A percentile compares a stretch with the other conserved stretches of the same genome.
These are phyloP conservation scores for Euphonia xanthogaster DNA, from an alignment of 2,797 vertebrate species.

Conservation along the genomic window DNA sequence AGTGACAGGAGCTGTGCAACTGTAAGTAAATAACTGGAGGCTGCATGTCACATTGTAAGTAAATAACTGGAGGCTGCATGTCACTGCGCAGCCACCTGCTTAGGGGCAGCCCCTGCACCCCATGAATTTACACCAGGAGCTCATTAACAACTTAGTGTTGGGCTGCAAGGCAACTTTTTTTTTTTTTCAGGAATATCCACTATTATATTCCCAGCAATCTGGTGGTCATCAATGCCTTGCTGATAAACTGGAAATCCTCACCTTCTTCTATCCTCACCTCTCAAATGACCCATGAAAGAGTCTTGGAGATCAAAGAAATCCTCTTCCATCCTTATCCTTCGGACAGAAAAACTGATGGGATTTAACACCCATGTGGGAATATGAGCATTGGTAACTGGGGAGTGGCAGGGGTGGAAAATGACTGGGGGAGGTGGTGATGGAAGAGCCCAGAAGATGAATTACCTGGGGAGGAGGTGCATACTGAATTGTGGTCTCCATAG, in stretches of 20 bases:
- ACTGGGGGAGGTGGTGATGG: background rate
- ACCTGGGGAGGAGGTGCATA: constrained; percentile 19
- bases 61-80: background rate
- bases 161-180: background rate
- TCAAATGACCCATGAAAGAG: constrained; percentile 70
- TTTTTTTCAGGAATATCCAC: constrained; percentile 7
- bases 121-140: constrained; percentile 24
- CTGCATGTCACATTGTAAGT: background rate
- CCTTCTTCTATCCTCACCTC: constrained; percentile 59
- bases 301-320: constrained; percentile 78
- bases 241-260: constrained; percentile 72
- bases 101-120: background rate
- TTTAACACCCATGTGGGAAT: constrained; percentile 77
- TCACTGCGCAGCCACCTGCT: constrained; percentile 16
- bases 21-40: background rate
- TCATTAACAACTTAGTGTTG: constrained; percentile 64
- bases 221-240: constrained; percentile 63
- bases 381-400: constrained; percentile 38
- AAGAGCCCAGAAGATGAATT: constrained; percentile 28
- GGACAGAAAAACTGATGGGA: constrained; percentile 63
- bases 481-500: background rate
- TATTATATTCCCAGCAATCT: constrained; percentile 49
- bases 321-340: constrained; percentile 12
- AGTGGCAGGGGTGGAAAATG: constrained; percentile 31
- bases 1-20: background rate